Conservation (phyloP, 1,140 invertebrate genomes). For the Nasonia longicornis region DNA sequence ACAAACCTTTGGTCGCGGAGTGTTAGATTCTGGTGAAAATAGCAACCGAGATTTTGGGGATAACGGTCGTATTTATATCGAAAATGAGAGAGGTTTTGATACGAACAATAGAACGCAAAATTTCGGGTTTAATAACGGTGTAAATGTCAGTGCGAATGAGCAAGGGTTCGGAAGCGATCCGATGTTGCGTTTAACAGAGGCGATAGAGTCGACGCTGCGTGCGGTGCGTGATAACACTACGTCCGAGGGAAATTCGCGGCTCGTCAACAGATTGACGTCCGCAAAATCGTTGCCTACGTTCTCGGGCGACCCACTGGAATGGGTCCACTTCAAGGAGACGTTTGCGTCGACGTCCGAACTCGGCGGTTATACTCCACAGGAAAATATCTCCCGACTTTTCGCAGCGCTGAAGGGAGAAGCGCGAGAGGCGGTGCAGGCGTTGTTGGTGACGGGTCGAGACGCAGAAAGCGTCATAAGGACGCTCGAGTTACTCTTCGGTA, state of each 20-base stretch:
- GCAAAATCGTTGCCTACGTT: not conserved
- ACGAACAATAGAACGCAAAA: too few species aligned
- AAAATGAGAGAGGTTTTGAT: too few species aligned
- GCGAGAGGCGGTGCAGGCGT: not conserved
- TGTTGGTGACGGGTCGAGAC: not conserved
- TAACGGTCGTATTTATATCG: too few species aligned
- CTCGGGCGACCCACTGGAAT: slow-evolving; percentile 8
- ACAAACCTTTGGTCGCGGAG: too few species aligned
- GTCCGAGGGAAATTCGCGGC: not conserved
- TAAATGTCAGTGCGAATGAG: too few species aligned
- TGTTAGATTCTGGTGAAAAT: too few species aligned
- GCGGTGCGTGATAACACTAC: not conserved
- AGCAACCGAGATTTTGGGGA: too few species aligned
- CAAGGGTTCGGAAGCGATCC: too few species aligned
- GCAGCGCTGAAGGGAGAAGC: slow-evolving; percentile 27
- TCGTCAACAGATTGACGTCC: not conserved
- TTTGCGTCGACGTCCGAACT: not conserved
- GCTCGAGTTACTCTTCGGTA: slow-evolving; percentile 7
- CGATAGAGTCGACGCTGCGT: not conserved
- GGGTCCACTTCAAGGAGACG: not conserved
- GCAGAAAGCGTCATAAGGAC: not conserved
- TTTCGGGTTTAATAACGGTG: too few species aligned
- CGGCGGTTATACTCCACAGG: not conserved
- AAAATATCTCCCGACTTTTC: slow-evolving; percentile 17
- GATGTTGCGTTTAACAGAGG: not conserved